Evolutionary conservation across 2,888 invertebrate genomes (phyloP).

Genomic region (Herminia tarsipennalis): DNA sequence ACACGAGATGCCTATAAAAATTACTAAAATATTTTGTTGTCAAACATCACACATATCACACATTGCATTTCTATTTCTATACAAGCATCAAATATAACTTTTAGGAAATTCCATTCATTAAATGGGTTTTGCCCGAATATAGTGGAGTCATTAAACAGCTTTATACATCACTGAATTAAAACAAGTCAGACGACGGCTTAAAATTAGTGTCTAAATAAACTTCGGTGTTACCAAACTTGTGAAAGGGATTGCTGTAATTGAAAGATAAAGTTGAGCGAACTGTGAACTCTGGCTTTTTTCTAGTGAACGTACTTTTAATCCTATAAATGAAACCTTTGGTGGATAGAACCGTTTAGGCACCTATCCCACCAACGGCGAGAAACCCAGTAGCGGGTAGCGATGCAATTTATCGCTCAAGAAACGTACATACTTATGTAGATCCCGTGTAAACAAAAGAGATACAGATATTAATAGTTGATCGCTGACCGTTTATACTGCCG

Average conservation of each 20-base stretch:
- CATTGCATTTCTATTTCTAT: not conserved
- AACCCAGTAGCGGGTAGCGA: no score
- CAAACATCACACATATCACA: no score
- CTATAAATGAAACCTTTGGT: conserved; percentile 5
- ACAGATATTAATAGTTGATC: no score
- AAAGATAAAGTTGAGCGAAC: conserved; percentile 29
- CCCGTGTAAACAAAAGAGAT: no score
- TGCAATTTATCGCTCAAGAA: no score
- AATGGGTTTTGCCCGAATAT: conserved; percentile 5
- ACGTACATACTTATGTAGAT: no score
- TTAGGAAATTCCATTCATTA: conserved; percentile 2
- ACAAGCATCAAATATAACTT: conserved; percentile 4
- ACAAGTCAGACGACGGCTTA: conserved; percentile 20
- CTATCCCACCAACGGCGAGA: no score
- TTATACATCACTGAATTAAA: conserved; percentile 17
- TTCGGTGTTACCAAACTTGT: conserved; percentile 22
- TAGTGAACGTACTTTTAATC: not conserved
- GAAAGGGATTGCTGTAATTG: conserved; percentile 34
- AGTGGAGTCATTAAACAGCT: conserved; percentile 8
- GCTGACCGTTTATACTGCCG: no score
- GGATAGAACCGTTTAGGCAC: no score
- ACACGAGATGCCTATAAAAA: no score
- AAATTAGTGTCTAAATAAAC: conserved; percentile 17
- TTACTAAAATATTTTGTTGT: no score
- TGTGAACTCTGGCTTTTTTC: conserved; percentile 2